A percentile compares a stretch with the other conserved stretches of the same genome.
These are phyloP conservation scores for Coilia nasus DNA, from an alignment of 2,797 vertebrate species.

Conservation along the genomic window DNA sequence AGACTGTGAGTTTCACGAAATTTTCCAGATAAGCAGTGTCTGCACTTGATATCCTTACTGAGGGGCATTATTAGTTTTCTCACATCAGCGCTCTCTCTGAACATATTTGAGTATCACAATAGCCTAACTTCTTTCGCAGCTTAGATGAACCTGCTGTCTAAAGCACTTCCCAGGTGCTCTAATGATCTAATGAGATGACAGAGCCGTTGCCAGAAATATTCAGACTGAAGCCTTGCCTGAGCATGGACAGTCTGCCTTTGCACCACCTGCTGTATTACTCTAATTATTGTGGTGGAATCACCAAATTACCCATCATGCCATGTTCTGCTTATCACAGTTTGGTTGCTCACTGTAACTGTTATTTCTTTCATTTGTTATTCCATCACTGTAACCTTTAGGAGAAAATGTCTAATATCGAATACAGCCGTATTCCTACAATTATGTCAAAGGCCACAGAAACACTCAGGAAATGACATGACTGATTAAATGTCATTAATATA, in stretches of 20 bases:
- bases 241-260: neutral
- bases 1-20: neutral
- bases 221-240: neutral
- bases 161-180: neutral
- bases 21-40: neutral
- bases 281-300: neutral
- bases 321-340: neutral
- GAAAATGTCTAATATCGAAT: neutral
- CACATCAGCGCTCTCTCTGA: neutral
- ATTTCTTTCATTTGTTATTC: neutral
- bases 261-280: neutral
- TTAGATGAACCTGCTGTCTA: neutral
- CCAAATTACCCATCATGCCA: neutral
- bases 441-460: neutral
- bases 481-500: neutral
- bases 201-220: neutral
- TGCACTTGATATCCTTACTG: neutral
- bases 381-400: neutral
- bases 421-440: neutral
- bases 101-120: neutral
- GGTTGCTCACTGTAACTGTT: neutral
- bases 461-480: neutral
- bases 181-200: neutral
- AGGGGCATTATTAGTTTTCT: neutral
- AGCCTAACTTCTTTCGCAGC: neutral